Base-by-base conservation (phyloP, 2,888 invertebrate species). In the Chaetogeoica ovagalla region DNA sequence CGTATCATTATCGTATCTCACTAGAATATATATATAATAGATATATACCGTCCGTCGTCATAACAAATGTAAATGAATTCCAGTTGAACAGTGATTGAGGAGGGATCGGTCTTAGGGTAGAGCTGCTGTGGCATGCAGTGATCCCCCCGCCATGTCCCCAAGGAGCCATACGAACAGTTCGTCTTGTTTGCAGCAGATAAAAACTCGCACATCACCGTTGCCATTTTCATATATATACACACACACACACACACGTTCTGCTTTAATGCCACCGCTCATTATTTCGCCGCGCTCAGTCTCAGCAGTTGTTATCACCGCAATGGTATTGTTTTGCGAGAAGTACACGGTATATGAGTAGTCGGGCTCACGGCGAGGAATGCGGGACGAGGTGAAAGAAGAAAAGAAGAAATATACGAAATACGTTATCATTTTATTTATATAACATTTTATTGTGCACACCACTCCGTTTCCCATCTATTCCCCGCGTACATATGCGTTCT, bases 61-160 rank as follows among this genome's bases (percentile, higher is more conserved):
- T 76, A 76, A 68, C 68, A 76, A 76, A 68, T 76, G 76, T 76
- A 76, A 76, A 76, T 76, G 57, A 76, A 69, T 76, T 66, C 76
- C 30, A 52, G 69, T 69, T 59, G 43, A 69, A 60, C 76, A 76
- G 57, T 68, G 76, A 76, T 76, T 48, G 76, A 76, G 69, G 30
- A 30, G 30, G 30, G 68, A 43, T 76, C 66, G 66, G 68, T 68
- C 48, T 69, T 48, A n/a, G 43, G n/a, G 43, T 17, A 52, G 52
- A 21, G 63, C 37, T 62, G n/a, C 72, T 52, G 4, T 30, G 21
- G 63, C 63, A 48, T 30, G 30, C 30, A 15, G 63, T n/a, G 52
- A 23, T 1, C 30, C 30, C 2, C 30, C 30, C 30, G 30, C 4
- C 48, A n/a, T 60, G 60, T 76, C 76, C 76, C 76, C 66, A 30